These are phyloP conservation scores for Ricordea florida DNA, from an alignment of 92 coral and sea anemone genomes.

Conservation along the genomic window DNA sequence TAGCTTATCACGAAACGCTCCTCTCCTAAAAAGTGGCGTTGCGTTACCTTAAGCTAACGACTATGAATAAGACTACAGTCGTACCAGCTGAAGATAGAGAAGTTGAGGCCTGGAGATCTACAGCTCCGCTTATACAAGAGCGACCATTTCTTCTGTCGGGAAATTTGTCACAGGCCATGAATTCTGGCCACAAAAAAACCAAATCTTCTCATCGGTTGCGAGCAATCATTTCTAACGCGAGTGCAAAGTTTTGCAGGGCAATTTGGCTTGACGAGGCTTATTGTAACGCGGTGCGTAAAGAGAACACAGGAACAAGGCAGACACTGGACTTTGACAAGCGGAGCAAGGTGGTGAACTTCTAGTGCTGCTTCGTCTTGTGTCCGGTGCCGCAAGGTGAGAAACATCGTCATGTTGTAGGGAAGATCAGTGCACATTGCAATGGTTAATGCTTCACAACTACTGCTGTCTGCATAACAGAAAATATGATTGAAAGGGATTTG, in stretches of 20 bases:
- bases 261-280: neutral
- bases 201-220: neutral
- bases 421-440: constrained; percentile 27
- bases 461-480: too few species aligned
- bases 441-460: constrained; percentile 13
- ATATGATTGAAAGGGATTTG: too few species aligned
- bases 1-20: too few species aligned
- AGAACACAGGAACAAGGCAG: constrained; percentile 42
- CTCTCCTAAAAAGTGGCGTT: too few species aligned
- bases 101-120: neutral
- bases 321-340: constrained; percentile 26
- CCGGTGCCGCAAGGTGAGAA: constrained; percentile 37
- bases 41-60: too few species aligned
- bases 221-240: constrained; percentile 21
- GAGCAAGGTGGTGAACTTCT: constrained; percentile 40
- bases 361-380: constrained; percentile 40
- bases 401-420: constrained; percentile 49
- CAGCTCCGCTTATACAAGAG: neutral
- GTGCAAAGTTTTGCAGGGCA: constrained; percentile 48
- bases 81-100: neutral
- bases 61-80: too few species aligned
- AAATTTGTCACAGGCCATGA: constrained; percentile 12
- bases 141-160: neutral
- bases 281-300: constrained; percentile 40
- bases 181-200: constrained; percentile 52